These are phyloP conservation scores for Celastrina argiolus DNA, from an alignment of 2,888 invertebrate genomes.

Conservation along the genomic window DNA sequence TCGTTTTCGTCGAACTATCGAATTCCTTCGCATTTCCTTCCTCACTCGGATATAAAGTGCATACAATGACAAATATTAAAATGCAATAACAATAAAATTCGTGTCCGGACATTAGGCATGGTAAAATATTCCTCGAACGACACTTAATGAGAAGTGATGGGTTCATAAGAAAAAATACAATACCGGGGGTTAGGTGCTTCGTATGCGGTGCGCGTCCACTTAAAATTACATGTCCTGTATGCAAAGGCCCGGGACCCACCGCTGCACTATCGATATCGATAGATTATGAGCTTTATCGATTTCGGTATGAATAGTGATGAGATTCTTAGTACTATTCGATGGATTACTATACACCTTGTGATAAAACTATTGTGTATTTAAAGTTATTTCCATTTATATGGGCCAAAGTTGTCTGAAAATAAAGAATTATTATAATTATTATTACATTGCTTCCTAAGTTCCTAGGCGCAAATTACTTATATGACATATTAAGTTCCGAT, in stretches of 20 bases:
- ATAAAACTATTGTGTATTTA: no score
- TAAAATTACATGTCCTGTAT: slow-evolving; percentile 71
- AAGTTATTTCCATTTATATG: no score
- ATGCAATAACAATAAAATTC: slow-evolving; percentile 78
- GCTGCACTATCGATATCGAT: slow-evolving; percentile 16
- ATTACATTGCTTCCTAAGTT: no score
- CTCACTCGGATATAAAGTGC: slow-evolving; percentile 59
- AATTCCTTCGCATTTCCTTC: slow-evolving; percentile 55
- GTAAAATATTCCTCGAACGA: slow-evolving; percentile 76
- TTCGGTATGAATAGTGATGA: not conserved
- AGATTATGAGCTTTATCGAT: not conserved
- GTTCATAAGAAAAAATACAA: slow-evolving; percentile 75
- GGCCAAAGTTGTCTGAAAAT: no score
- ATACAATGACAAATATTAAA: slow-evolving; percentile 74
- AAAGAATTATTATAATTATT: no score
- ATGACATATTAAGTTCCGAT: no score
- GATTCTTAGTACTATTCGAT: not conserved
- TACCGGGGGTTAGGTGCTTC: slow-evolving; percentile 55
- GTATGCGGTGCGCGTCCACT: slow-evolving; percentile 65
- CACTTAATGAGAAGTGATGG: slow-evolving; percentile 78
- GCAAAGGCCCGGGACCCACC: slow-evolving; percentile 42
- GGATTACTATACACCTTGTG: no score
- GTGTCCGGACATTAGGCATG: slow-evolving; percentile 75
- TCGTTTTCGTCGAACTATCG: slow-evolving; percentile 33
- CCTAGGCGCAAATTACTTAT: not conserved